Evolutionary conservation across 2,888 invertebrate species (phyloP), one percentile per base, ranked within the genome.

Genomic region (Phengaris alcon): DNA sequence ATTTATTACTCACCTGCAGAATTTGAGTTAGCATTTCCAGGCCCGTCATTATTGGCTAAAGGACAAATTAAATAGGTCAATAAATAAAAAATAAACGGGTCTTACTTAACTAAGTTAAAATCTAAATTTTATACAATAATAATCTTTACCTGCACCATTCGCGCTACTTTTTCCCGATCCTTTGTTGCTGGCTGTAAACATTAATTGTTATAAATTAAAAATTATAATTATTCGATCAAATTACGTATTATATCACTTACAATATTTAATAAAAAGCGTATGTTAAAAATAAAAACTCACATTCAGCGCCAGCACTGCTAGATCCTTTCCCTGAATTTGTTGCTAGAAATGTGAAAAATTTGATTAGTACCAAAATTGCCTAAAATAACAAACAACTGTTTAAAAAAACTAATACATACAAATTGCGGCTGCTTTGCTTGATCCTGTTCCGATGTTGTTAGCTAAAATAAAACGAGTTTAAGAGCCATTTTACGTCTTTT

Each of bases 1-100:
- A 3, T 59, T 64, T 44, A 12, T 44, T 12, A 64, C 64, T 64
- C 35, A 72, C 72, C 54, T 72, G 15, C 72, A 72, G 72, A 52
- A 35, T 72, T 72, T 12, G 72, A 72, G 35, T 22, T 52, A 48
- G 69, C 48, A 8, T 46, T 69, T 69, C 69, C 69, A 69, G 69
- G 5, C 5, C 69, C 69, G 9, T 69, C 9, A 9, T 69, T 69
- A 15, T 9, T 48, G 15, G 69, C 69, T 69, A 69, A 8, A 48
- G 6, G n/a, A 48, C 48, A 48, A 48, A 35, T 10, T 15, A 64
- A 64, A 1, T 64, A 15, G 57, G 8, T 9, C 8, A 57, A 15
- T 15, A 57, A 15, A 57, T 15, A 15, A 7, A 15, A 9, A 57
- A 57, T 57, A 57, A 51, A 4, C 9, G 15, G 35, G 35, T 35